Conservation (phyloP, 2,888 invertebrate species). For the Amphipyra berbera region DNA sequence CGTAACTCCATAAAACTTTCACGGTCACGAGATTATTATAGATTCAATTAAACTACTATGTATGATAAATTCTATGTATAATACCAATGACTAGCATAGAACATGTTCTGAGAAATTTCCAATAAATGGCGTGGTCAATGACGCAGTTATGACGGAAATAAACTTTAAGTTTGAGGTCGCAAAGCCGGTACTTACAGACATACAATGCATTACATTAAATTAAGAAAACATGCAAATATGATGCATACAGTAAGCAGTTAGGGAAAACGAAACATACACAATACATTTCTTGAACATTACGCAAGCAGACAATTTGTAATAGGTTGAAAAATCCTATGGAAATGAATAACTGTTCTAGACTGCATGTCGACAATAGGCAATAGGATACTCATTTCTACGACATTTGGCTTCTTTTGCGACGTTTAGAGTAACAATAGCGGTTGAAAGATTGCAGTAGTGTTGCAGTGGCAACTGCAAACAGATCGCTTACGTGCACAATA, state of each 20-base stretch:
- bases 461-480: constrained; percentile 17
- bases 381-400: constrained; percentile 15
- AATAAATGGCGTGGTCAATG: constrained; percentile 31
- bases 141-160: constrained; percentile 33
- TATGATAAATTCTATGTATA: constrained; percentile 1
- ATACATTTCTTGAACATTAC: constrained; percentile 10
- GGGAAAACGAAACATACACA: constrained; percentile 17
- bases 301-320: not conserved
- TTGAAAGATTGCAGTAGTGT: constrained; percentile 28
- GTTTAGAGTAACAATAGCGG: constrained; percentile 23
- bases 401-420: constrained; percentile 21
- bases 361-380: constrained; percentile 1
- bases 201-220: constrained; percentile 5
- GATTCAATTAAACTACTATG: no score
- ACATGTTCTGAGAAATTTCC: constrained; percentile 20
- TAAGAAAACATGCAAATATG: constrained; percentile 14
- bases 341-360: constrained; percentile 12
- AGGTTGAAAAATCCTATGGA: constrained; percentile 10
- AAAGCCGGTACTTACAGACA: not conserved
- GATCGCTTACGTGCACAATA: constrained; percentile 25
- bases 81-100: constrained; percentile 20
- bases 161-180: constrained; percentile 16
- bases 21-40: no score
- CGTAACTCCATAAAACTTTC: no score
- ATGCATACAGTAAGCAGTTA: constrained; percentile 7